Percentiles rank a stretch among this genome's conserved stretches.
Conservation (phyloP, 2,797 vertebrate genomes). For the Argya squamiceps region DNA sequence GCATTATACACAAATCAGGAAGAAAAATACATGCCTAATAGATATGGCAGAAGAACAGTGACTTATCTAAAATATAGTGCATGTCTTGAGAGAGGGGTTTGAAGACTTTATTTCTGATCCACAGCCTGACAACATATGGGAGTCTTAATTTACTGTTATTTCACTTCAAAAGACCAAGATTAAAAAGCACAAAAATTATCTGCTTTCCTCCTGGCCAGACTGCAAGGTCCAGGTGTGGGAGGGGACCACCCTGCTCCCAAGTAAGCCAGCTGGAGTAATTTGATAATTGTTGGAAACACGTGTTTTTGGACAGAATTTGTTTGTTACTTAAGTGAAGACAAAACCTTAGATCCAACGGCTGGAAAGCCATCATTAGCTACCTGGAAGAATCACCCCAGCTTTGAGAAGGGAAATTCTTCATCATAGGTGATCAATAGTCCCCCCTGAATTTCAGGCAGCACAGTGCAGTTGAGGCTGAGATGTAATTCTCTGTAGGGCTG, state of each 20-base stretch:
- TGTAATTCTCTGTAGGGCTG: neutral
- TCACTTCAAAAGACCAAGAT: neutral
- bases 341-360: neutral
- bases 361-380: neutral
- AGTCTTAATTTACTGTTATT: neutral
- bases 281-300: neutral
- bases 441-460: neutral
- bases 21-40: neutral
- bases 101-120: neutral
- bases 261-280: neutral
- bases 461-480: neutral
- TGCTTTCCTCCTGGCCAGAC: neutral
- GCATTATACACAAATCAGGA: neutral
- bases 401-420: neutral
- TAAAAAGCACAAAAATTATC: neutral
- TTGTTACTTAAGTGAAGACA: neutral
- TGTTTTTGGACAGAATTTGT: neutral
- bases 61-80: neutral
- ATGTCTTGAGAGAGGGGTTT: neutral
- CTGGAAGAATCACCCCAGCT: neutral
- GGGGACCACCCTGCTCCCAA: neutral
- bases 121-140: neutral
- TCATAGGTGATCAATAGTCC: neutral
- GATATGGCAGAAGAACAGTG: neutral
- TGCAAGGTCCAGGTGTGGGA: neutral